A percentile compares a stretch with the other conserved stretches of the same genome.
phyloP scores from a whole-genome alignment of 2,888 invertebrate species.

The Hydriomena furcata region DNA sequence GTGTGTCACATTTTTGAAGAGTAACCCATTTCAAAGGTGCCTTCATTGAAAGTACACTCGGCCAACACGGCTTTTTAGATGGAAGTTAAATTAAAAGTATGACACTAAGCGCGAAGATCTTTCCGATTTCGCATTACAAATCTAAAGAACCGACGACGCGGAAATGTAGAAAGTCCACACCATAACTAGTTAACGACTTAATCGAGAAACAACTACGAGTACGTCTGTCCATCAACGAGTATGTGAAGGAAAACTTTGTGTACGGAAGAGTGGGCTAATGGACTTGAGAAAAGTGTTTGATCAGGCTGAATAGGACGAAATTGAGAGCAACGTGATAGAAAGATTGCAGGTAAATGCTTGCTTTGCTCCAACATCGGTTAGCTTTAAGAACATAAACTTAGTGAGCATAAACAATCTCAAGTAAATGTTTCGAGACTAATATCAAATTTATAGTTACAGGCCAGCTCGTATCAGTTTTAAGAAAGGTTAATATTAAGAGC shows the following conservation, averaged over 20 bases:
- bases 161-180: slow-evolving; percentile 26
- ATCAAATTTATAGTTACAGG: too few species aligned
- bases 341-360: neutral
- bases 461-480: too few species aligned
- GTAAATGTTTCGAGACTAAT: neutral
- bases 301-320: slow-evolving; percentile 17
- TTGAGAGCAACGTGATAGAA: slow-evolving; percentile 11
- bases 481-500: too few species aligned
- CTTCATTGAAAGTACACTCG: too few species aligned
- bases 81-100: too few species aligned
- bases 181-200: slow-evolving; percentile 24
- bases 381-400: too few species aligned
- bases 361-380: too few species aligned
- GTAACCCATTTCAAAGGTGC: too few species aligned
- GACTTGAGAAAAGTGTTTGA: slow-evolving; percentile 22
- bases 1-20: neutral
- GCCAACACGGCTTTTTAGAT: too few species aligned
- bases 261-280: slow-evolving; percentile 31
- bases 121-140: too few species aligned
- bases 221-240: slow-evolving; percentile 11
- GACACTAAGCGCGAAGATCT: too few species aligned
- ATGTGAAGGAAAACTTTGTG: slow-evolving; percentile 17
- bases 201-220: slow-evolving; percentile 20
- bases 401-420: neutral
- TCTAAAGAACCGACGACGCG: too few species aligned